Evolutionary conservation across 2,888 invertebrate species (phyloP).

Genomic region (Pandemis corylana): DNA sequence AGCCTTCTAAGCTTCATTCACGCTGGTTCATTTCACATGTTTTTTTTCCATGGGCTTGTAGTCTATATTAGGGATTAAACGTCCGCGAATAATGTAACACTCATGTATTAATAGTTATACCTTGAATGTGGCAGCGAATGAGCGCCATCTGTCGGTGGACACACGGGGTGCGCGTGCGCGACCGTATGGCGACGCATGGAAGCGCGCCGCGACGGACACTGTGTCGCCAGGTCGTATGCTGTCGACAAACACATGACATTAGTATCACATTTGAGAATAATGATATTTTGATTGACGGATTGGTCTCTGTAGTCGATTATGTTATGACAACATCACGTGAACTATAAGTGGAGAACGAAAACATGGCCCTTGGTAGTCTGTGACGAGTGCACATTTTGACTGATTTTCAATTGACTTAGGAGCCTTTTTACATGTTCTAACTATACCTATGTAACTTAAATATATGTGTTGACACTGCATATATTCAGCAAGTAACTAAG

Average conservation of each 20-base stretch:
- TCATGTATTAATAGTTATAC: conserved; percentile 47
- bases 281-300: background rate
- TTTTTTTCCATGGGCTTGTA: too few species aligned
- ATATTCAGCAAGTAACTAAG: too few species aligned
- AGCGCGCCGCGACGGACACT: conserved; percentile 89
- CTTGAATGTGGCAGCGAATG: conserved; percentile 90
- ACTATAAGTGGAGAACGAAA: background rate
- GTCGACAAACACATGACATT: conserved; percentile 48
- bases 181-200: conserved; percentile 89
- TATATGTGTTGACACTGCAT: too few species aligned
- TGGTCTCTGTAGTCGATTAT: background rate
- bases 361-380: too few species aligned
- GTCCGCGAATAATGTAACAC: too few species aligned
- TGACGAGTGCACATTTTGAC: too few species aligned
- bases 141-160: conserved; percentile 80
- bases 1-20: too few species aligned
- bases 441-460: too few species aligned
- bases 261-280: background rate
- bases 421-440: too few species aligned
- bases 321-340: background rate
- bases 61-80: too few species aligned
- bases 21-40: too few species aligned
- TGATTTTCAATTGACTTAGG: too few species aligned
- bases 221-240: conserved; percentile 94
- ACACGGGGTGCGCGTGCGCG: conserved; percentile 81